Percentiles rank a stretch among this genome's conserved stretches.
phyloP scores from a whole-genome alignment of 30 jellyfish, hydroid and myxozoan species.

The Cassiopea andromeda region DNA sequence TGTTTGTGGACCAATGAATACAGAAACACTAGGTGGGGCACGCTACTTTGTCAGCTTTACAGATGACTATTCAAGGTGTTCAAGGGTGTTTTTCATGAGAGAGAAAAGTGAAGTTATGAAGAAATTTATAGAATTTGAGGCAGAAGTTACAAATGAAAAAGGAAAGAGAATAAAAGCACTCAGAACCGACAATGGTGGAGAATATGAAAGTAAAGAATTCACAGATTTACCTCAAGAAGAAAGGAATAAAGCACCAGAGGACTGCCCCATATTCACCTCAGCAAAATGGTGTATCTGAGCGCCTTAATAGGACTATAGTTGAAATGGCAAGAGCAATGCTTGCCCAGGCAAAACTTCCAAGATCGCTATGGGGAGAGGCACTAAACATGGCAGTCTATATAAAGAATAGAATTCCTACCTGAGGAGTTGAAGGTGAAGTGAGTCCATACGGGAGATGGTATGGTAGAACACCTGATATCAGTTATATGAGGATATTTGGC shows the following conservation, averaged over 20 bases:
- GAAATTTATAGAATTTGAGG: background rate
- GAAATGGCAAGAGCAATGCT: conserved; percentile 8
- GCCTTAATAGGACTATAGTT: background rate
- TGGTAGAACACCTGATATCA: background rate
- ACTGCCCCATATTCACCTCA: background rate
- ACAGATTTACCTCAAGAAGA: background rate
- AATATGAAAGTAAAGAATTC: background rate
- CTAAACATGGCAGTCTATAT: background rate
- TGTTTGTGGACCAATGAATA: background rate
- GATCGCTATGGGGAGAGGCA: background rate
- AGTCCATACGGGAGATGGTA: background rate
- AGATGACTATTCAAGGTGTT: background rate
- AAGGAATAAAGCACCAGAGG: background rate
- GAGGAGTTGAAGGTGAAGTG: background rate
- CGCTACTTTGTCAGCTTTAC: background rate
- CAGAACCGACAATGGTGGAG: conserved; percentile 11
- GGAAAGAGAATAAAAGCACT: background rate
- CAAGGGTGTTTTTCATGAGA: background rate
- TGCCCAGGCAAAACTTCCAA: background rate
- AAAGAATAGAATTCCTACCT: background rate
- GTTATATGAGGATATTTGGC: background rate
- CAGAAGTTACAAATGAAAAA: background rate
- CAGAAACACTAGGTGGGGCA: background rate
- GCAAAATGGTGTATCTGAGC: background rate
- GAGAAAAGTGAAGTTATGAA: background rate